Evolutionary conservation across 2,888 invertebrate species (phyloP).

Genomic region (Rhingia campestris): DNA sequence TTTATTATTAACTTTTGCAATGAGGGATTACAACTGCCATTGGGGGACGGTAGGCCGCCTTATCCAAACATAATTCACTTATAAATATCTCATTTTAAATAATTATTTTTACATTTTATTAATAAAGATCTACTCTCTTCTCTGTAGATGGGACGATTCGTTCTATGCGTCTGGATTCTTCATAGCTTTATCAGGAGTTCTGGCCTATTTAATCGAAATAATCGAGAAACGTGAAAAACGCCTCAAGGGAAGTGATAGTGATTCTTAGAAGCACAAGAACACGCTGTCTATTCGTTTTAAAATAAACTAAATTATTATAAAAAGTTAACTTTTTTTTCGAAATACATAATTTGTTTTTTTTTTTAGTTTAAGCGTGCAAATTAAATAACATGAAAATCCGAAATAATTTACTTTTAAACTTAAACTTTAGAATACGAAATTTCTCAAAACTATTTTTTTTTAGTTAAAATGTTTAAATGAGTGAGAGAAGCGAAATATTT

Average conservation of each 20-base stretch:
- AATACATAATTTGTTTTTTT: slow-evolving; percentile 4
- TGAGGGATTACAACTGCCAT: no score
- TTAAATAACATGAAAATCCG: not conserved
- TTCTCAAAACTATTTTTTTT: slow-evolving; percentile 8
- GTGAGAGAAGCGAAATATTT: slow-evolving; percentile 64
- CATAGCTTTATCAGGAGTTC: slow-evolving; percentile 89
- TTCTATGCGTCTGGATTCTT: slow-evolving; percentile 92
- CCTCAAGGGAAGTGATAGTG: slow-evolving; percentile 81
- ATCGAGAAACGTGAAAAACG: slow-evolving; percentile 78
- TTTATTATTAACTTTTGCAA: no score
- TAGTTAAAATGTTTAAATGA: slow-evolving; percentile 16
- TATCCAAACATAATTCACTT: no score
- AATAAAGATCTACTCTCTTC: slow-evolving; percentile 1
- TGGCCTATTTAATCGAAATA: slow-evolving; percentile 81
- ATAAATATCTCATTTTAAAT: not conserved
- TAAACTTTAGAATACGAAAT: not conserved
- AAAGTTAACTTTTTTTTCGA: not conserved
- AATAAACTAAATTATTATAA: slow-evolving; percentile 25
- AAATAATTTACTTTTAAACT: not conserved
- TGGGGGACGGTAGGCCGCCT: no score
- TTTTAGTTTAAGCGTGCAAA: not conserved
- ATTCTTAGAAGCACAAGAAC: slow-evolving; percentile 75
- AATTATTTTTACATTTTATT: not conserved
- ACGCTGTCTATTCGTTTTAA: slow-evolving; percentile 55
- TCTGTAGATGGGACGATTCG: slow-evolving; percentile 87